Conservation (phyloP, 2,113 vertebrate genomes). For the Sinosuthora webbiana region DNA sequence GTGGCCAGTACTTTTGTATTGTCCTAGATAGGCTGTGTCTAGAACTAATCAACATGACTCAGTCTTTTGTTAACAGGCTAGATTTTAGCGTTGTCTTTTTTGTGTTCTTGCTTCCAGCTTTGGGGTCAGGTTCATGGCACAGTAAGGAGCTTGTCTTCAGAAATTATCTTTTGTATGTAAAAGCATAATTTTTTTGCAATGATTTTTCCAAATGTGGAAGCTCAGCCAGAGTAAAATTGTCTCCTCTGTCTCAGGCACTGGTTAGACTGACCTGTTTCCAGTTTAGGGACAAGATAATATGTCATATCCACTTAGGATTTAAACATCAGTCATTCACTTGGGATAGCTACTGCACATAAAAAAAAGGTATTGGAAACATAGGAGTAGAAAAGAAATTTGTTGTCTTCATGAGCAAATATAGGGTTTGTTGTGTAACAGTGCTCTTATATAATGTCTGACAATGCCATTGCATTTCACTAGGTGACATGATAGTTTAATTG, state of each 20-base stretch:
- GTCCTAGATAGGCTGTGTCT: not conserved
- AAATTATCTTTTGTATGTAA: not conserved
- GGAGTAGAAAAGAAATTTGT: not conserved
- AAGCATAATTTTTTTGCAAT: not conserved
- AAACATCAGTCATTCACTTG: not conserved
- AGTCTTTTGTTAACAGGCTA: not conserved
- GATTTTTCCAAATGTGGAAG: not conserved
- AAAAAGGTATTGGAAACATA: not conserved
- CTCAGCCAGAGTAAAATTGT: not conserved
- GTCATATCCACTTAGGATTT: slow-evolving; percentile 25
- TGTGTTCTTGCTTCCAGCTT: not conserved
- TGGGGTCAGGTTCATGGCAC: not conserved
- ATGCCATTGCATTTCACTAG: not conserved
- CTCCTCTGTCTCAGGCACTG: not conserved
- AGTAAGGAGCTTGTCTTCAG: not conserved
- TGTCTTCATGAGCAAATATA: not conserved
- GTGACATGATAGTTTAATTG: not conserved
- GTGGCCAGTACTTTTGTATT: not conserved
- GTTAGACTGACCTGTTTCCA: slow-evolving; percentile 6
- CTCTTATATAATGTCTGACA: not conserved
- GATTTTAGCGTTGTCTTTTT: not conserved
- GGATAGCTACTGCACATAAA: not conserved
- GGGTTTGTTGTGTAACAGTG: not conserved
- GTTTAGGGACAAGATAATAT: slow-evolving; percentile 4
- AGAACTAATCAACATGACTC: not conserved